phyloP scores from a whole-genome alignment of 2,797 vertebrate genomes.

The Clarias laeviceps region DNA sequence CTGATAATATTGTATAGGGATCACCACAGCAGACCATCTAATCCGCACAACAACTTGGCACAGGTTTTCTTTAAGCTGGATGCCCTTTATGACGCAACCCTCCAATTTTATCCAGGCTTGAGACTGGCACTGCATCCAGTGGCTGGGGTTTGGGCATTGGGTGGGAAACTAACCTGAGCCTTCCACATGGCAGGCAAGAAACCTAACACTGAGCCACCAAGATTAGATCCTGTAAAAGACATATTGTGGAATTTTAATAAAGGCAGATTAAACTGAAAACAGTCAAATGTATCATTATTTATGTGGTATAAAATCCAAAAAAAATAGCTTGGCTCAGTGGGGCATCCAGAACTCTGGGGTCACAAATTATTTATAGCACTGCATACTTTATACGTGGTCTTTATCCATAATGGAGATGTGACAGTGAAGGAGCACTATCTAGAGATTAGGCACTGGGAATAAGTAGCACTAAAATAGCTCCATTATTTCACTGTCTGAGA shows the following conservation, averaged over 20 bases:
- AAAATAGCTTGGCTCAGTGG: background rate
- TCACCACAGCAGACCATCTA: too few relatives aligned
- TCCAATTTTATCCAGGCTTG: too few relatives aligned
- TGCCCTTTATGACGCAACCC: too few relatives aligned
- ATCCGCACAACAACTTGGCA: too few relatives aligned
- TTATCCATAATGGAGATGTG: background rate
- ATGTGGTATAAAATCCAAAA: background rate
- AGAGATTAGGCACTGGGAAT: background rate
- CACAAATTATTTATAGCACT: background rate
- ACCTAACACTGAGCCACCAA: too few relatives aligned
- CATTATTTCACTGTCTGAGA: background rate
- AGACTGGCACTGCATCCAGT: too few relatives aligned
- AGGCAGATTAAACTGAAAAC: background rate
- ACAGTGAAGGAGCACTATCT: background rate
- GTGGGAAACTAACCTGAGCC: too few relatives aligned
- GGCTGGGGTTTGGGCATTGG: too few relatives aligned
- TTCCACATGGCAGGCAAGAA: too few relatives aligned
- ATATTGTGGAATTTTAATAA: background rate
- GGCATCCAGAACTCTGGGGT: background rate
- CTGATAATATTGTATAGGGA: too few relatives aligned
- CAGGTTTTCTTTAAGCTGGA: too few relatives aligned
- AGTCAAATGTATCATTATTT: background rate
- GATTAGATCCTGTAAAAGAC: background rate
- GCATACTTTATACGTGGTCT: background rate
- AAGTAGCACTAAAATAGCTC: conserved; percentile 10